Evolutionary conservation across 2,888 invertebrate genomes (phyloP).

Genomic region (Hydrotaea diabolus): DNA sequence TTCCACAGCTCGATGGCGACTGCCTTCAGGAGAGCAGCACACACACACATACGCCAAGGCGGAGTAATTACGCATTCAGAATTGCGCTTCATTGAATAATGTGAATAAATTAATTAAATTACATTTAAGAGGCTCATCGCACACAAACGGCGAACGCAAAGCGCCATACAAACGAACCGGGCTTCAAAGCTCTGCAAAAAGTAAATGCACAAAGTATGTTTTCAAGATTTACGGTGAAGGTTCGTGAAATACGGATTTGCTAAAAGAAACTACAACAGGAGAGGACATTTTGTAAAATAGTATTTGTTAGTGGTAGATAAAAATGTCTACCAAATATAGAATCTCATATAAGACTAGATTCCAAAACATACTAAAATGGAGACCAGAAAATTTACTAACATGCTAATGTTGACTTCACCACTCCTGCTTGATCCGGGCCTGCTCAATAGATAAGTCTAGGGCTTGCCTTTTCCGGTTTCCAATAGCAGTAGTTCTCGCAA

Average conservation of each 20-base stretch:
- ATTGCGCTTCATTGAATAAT: slow-evolving; percentile 79
- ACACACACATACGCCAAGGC: not conserved
- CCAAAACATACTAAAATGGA: no score
- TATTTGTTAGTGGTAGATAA: no score
- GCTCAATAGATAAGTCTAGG: no score
- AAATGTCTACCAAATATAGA: no score
- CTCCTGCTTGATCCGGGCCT: no score
- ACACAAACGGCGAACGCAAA: slow-evolving; percentile 28
- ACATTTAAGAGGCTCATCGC: slow-evolving; percentile 72
- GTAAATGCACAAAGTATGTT: slow-evolving; percentile 31
- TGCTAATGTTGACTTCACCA: no score
- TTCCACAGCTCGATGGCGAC: not conserved
- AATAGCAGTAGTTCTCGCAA: no score
- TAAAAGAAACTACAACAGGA: no score
- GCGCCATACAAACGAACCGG: not conserved
- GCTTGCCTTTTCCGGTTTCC: no score
- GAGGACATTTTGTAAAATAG: no score
- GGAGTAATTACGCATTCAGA: slow-evolving; percentile 77
- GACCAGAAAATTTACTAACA: no score
- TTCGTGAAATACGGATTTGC: not conserved
- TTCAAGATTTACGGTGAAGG: slow-evolving; percentile 1
- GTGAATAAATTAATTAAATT: slow-evolving; percentile 80
- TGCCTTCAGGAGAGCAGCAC: not conserved
- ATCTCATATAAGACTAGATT: no score
- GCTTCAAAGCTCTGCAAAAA: not conserved